Base-by-base conservation (phyloP, 2,888 invertebrate genomes). In the Lasioglossum villosulum region DNA sequence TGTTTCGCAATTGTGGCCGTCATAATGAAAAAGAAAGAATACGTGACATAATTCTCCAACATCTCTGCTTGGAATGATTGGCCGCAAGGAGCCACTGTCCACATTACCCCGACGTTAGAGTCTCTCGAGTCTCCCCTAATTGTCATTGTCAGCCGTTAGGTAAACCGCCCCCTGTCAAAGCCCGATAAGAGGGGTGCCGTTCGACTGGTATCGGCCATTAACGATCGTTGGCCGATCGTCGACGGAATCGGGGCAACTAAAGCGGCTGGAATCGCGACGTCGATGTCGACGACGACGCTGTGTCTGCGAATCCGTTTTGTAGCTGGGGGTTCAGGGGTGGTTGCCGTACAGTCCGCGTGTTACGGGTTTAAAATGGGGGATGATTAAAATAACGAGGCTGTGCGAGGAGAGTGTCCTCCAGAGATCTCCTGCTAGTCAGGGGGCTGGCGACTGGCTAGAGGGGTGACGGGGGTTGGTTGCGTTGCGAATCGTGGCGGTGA, bases 381-480 rank as follows among this genome's bases (percentile, higher is more conserved):
- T 94, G 94, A 94, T 94, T 94, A 94, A 94, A 94, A 94, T 94
- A 94, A 94, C 94, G 94, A 94, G 93, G 92, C 93, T 92, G 92
- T 1, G 52, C 90, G 89, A 89, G 88, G 88, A 91, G 91, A 90
- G 90, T 92, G 91, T 91, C 91, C 92, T 89, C 90, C 84, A 88
- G 89, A 92, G 88, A 86, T 89, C 80, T 82, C 81, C 87, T 68
- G 78, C 77, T 66, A 80, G 84, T 77, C 81, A 34, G 72, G 48
- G 48, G 73, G 86, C 73, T 8, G 75, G 80, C 86, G 80, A 82
- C 34, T 80, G 76, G 56, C n/a, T 77, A 68, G 80, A 70, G 81
- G 87, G 86, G 75, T 77, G 63, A 78, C 52, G 86, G 86, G 74
- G 84, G 68, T 80, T 75, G 88, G 84, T 77, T 76, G 84, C 76